These are phyloP conservation scores for Archilochus colubris DNA, from an alignment of 2,113 vertebrate genomes.

Conservation along the genomic window DNA sequence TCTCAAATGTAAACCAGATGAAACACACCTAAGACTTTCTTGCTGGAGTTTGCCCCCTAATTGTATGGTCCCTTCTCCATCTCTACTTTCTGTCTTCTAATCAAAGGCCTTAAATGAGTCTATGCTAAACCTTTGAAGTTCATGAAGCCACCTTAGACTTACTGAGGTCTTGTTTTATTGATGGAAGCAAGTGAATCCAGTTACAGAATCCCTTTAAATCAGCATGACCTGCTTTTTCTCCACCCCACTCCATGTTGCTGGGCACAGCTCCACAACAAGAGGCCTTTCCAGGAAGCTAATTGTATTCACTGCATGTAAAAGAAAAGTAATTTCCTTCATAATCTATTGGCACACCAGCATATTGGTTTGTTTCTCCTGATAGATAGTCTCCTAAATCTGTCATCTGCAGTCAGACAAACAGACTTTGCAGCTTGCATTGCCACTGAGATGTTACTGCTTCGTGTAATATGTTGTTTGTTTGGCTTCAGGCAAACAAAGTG, in stretches of 20 bases:
- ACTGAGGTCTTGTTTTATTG: background rate
- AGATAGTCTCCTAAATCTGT: constrained; percentile 1
- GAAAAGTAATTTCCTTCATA: background rate
- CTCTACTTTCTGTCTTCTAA: background rate
- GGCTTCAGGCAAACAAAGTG: background rate
- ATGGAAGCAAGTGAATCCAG: background rate
- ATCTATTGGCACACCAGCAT: background rate
- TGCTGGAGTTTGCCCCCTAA: rapidly evolving
- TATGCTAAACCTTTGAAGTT: background rate
- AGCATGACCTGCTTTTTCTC: background rate
- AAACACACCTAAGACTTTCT: background rate
- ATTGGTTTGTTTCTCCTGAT: background rate
- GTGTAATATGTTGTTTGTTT: background rate
- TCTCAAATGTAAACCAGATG: background rate
- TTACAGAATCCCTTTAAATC: background rate
- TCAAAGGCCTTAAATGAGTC: background rate
- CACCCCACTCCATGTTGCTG: background rate
- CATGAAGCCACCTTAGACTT: background rate
- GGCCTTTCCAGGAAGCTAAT: background rate
- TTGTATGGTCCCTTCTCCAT: background rate
- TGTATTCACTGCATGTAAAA: background rate
- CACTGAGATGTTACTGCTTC: constrained; percentile 21
- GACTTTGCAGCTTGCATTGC: background rate
- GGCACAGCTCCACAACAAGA: background rate
- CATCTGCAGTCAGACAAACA: constrained; percentile 41